Percentiles rank a stretch among this genome's conserved stretches.
Evolutionary conservation across 2,888 invertebrate species (phyloP).

Genomic region (Drosophila villosipedis): DNA sequence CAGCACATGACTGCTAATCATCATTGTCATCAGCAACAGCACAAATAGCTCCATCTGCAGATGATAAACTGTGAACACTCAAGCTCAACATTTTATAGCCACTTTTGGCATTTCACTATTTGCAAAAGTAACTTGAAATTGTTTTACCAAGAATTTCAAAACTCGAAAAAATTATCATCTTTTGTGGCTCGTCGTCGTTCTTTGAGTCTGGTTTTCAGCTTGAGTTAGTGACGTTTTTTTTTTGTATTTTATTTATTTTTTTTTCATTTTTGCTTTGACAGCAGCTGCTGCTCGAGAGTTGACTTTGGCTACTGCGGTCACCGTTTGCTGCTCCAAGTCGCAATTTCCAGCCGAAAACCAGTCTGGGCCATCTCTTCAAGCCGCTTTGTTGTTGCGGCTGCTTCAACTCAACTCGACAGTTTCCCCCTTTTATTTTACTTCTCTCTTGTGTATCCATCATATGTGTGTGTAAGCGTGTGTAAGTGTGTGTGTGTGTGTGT

Average conservation of each 20-base stretch:
- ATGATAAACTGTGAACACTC: slow-evolving; percentile 1
- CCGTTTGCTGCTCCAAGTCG: slow-evolving; percentile 43
- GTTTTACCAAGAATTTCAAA: slow-evolving; percentile 71
- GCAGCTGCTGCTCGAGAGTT: slow-evolving; percentile 61
- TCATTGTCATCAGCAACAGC: slow-evolving; percentile 12
- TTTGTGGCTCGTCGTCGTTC: slow-evolving; percentile 13
- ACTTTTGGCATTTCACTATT: slow-evolving; percentile 23
- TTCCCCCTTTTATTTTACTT: slow-evolving; percentile 56
- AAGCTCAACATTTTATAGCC: slow-evolving; percentile 21
- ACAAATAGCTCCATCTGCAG: slow-evolving; percentile 32
- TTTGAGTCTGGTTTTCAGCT: slow-evolving; percentile 20
- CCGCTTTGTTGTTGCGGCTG: slow-evolving; percentile 34
- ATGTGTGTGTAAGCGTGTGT: not conserved
- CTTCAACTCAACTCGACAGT: slow-evolving; percentile 34
- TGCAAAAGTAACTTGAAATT: slow-evolving; percentile 64
- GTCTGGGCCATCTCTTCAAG: slow-evolving; percentile 76
- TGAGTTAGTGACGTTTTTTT: slow-evolving; percentile 33
- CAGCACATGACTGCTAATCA: slow-evolving; percentile 59
- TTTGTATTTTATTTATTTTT: not conserved
- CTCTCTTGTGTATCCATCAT: slow-evolving; percentile 8
- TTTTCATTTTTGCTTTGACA: slow-evolving; percentile 30
- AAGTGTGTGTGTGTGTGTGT: slow-evolving; percentile 16
- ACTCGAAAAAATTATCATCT: slow-evolving; percentile 58
- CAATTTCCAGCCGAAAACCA: slow-evolving; percentile 75
- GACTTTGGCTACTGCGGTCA: slow-evolving; percentile 40